phyloP scores from a whole-genome alignment of 2,888 invertebrate species.

The Drosophila ezoana region DNA sequence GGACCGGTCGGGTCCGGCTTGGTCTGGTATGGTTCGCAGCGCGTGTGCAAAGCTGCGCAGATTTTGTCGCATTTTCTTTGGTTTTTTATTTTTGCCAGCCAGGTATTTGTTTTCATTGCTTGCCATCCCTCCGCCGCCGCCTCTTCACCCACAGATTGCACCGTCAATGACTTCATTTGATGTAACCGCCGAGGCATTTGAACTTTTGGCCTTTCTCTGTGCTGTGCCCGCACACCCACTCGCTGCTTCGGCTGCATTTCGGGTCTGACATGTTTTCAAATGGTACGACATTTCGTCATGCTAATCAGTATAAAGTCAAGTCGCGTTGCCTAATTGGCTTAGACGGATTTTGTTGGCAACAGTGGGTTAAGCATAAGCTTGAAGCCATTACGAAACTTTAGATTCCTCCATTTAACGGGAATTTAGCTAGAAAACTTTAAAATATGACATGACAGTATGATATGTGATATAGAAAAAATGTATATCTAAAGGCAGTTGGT shows the following conservation, averaged over 20 bases:
- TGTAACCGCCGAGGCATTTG: slow-evolving; percentile 71
- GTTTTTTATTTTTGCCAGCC: slow-evolving; percentile 13
- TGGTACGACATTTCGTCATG: slow-evolving; percentile 76
- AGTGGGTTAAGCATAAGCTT: slow-evolving; percentile 20
- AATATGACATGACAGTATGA: neutral
- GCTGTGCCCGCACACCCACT: slow-evolving; percentile 37
- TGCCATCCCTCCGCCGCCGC: neutral
- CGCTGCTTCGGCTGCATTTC: slow-evolving; percentile 16
- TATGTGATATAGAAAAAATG: too few species aligned
- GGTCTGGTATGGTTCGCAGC: slow-evolving; percentile 40
- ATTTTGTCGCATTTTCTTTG: slow-evolving; percentile 74
- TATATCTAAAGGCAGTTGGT: too few species aligned
- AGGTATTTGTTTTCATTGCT: slow-evolving; percentile 58
- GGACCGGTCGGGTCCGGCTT: slow-evolving; percentile 30
- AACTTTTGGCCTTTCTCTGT: slow-evolving; percentile 69
- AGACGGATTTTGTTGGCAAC: slow-evolving; percentile 17
- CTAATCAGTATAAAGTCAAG: slow-evolving; percentile 67
- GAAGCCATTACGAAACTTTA: slow-evolving; percentile 22
- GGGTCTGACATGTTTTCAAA: slow-evolving; percentile 45
- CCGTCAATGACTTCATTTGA: slow-evolving; percentile 67
- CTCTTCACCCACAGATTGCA: slow-evolving; percentile 5
- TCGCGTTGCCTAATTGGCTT: slow-evolving; percentile 50
- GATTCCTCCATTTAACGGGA: slow-evolving; percentile 3
- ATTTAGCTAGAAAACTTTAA: neutral
- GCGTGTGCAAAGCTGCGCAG: slow-evolving; percentile 68